phyloP scores from a whole-genome alignment of 2,113 vertebrate species.

The Rutilus rutilus region DNA sequence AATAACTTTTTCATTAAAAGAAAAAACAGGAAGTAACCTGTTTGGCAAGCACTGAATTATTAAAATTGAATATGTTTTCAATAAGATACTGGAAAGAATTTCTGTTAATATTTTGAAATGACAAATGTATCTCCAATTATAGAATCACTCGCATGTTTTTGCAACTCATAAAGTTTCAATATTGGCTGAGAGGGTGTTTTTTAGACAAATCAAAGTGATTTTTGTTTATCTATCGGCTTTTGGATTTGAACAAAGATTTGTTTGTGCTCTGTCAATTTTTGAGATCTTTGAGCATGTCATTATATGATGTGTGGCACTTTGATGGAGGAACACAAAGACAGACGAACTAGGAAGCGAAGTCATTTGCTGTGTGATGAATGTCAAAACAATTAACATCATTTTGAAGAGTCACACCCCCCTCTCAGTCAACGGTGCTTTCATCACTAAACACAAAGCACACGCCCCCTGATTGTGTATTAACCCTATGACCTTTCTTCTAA shows the following conservation, averaged over 20 bases:
- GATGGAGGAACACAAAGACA: conserved; percentile 26
- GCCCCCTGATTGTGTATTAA: conserved; percentile 43
- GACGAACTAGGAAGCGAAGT: background rate
- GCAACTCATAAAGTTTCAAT: background rate
- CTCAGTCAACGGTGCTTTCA: conserved; percentile 54
- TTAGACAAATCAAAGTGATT: background rate
- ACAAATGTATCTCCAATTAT: too few species aligned
- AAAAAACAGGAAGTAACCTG: too few species aligned
- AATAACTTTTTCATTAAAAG: too few species aligned
- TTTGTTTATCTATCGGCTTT: background rate
- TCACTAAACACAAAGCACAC: conserved; percentile 41
- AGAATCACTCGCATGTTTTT: background rate
- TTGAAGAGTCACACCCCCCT: conserved; percentile 37
- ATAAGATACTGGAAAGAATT: too few species aligned
- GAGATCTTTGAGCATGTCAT: background rate
- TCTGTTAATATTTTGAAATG: too few species aligned
- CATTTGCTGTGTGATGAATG: conserved; percentile 23
- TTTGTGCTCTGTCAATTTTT: background rate
- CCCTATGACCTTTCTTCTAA: conserved; percentile 41
- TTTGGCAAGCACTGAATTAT: too few species aligned
- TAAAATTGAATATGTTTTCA: too few species aligned
- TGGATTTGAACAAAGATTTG: background rate
- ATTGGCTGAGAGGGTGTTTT: conserved; percentile 55
- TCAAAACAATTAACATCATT: conserved; percentile 40
- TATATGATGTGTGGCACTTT: conserved; percentile 1